Conservation (phyloP, 2,113 vertebrate species). For the Callipepla californica region DNA sequence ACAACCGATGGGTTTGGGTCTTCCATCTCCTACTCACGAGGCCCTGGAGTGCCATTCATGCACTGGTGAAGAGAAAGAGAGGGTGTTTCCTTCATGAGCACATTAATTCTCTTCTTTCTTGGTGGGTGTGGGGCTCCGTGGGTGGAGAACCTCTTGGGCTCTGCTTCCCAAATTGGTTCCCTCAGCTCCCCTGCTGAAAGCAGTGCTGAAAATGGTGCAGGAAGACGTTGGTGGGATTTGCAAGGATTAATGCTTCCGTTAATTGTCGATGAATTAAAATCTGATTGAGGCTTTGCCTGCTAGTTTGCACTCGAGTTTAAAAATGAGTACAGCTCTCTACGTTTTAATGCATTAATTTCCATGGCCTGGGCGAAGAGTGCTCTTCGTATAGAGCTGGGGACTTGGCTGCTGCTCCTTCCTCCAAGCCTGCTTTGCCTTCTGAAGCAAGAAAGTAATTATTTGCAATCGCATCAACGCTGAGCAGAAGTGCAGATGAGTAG, state of each 20-base stretch:
- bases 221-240: neutral
- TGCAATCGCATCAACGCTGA: neutral
- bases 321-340: neutral
- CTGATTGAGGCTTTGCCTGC: neutral
- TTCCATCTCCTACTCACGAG: neutral
- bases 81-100: conserved; percentile 32
- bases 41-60: conserved; percentile 15
- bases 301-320: conserved; percentile 3
- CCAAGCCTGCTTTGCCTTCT: neutral
- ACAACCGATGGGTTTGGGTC: neutral
- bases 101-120: conserved; percentile 9
- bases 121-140: accelerated
- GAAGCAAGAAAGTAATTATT: neutral
- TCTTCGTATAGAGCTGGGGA: neutral
- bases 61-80: conserved; percentile 6
- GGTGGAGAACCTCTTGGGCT: neutral
- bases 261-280: neutral
- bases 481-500: neutral
- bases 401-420: conserved; percentile 15
- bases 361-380: neutral
- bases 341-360: neutral
- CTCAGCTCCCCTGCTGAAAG: neutral
- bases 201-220: neutral
- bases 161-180: neutral
- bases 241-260: neutral